A percentile compares a stretch with the other conserved stretches of the same genome.
Evolutionary conservation across 2,113 vertebrate species (phyloP).

Genomic region (Pavo muticus): DNA sequence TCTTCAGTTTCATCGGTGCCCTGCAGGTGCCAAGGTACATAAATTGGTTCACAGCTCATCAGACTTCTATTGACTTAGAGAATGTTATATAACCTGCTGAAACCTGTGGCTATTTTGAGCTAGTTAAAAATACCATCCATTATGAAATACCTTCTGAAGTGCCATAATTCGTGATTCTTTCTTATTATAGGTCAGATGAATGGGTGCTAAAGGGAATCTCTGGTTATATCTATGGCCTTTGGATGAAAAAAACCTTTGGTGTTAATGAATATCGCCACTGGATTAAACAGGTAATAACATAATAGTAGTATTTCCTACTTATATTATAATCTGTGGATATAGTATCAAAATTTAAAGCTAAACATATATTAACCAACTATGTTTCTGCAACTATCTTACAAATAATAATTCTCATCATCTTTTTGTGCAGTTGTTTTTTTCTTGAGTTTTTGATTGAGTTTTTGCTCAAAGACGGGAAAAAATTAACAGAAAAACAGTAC

Average conservation of each 20-base stretch:
- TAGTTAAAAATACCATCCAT: constrained; percentile 10
- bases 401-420: background rate
- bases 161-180: background rate
- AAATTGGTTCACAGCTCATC: constrained; percentile 67
- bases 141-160: constrained; percentile 25
- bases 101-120: constrained; percentile 32
- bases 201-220: constrained; percentile 99
- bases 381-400: background rate
- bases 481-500: background rate
- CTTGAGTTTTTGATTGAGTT: background rate
- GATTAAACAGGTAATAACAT: constrained; percentile 91
- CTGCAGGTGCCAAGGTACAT: constrained; percentile 27
- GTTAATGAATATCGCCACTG: constrained; percentile 98
- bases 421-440: background rate
- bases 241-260: constrained; percentile 99
- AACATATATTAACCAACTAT: background rate
- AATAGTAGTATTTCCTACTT: background rate
- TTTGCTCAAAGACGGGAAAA: background rate
- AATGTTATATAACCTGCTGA: constrained; percentile 44
- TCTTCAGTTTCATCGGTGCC: constrained; percentile 10
- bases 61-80: constrained; percentile 39
- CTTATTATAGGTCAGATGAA: constrained; percentile 90
- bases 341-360: background rate
- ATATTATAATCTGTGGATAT: background rate
- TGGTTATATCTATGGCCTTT: constrained; percentile 97